These are phyloP conservation scores for Lepus europaeus DNA, from an alignment of 2,113 vertebrate species.

Conservation along the genomic window DNA sequence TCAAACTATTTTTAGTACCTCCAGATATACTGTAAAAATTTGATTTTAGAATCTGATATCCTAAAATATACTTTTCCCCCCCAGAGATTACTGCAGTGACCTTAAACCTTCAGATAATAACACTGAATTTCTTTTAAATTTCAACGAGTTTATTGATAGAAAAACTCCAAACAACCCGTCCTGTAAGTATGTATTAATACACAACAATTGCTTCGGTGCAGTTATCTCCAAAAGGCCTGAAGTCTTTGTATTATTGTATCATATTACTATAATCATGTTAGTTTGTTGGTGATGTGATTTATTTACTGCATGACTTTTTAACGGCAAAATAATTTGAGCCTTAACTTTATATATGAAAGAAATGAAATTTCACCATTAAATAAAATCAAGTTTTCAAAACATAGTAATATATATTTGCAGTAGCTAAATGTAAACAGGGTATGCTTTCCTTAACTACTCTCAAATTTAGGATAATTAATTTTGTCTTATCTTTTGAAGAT, in stretches of 20 bases:
- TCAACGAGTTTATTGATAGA: slow-evolving; percentile 95
- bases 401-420: neutral
- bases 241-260: neutral
- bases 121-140: slow-evolving; percentile 96
- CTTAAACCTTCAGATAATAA: slow-evolving; percentile 96
- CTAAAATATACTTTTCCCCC: slow-evolving; percentile 77
- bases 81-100: slow-evolving; percentile 96
- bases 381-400: slow-evolving; percentile 27
- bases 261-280: neutral
- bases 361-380: neutral
- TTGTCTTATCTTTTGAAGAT: neutral
- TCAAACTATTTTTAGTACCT: neutral
- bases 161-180: slow-evolving; percentile 92
- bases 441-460: neutral
- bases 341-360: neutral
- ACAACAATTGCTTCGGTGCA: neutral
- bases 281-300: neutral
- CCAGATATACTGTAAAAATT: neutral
- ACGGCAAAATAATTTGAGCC: neutral
- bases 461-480: slow-evolving; percentile 21
- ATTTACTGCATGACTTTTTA: neutral
- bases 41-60: slow-evolving; percentile 1
- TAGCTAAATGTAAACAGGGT: neutral
- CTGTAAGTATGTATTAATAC: slow-evolving; percentile 92
- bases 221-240: neutral